phyloP scores from a whole-genome alignment of 2,888 invertebrate species.

The Girardia tigrina region DNA sequence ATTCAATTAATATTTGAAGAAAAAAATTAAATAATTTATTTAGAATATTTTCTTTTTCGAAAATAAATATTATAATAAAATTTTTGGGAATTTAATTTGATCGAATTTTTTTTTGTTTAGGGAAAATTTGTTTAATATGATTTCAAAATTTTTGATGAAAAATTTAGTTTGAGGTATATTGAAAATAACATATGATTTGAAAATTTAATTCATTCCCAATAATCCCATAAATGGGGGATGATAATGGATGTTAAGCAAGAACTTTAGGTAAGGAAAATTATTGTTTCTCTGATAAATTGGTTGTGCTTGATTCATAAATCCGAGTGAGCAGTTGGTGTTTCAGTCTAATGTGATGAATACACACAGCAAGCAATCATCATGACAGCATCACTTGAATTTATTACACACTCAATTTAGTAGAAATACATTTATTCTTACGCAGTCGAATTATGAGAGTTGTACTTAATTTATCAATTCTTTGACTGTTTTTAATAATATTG shows the following conservation, averaged over 20 bases:
- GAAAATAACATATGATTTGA: background rate
- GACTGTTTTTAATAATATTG: background rate
- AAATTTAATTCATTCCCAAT: background rate
- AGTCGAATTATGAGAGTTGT: constrained; percentile 14
- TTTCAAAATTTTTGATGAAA: background rate
- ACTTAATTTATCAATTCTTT: constrained; percentile 19
- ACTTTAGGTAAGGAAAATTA: background rate
- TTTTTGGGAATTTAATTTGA: too few relatives aligned
- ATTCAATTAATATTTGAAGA: background rate
- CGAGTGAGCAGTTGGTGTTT: background rate
- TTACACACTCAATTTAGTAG: constrained; percentile 16
- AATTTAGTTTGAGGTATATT: background rate
- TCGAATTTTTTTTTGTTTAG: too few relatives aligned
- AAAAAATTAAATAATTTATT: background rate
- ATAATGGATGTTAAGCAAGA: background rate
- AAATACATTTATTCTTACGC: constrained; percentile 13
- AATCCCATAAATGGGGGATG: constrained; percentile 12
- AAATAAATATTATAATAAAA: too few relatives aligned
- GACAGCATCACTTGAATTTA: background rate
- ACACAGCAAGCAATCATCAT: background rate
- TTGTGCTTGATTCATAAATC: background rate
- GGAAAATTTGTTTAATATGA: too few relatives aligned
- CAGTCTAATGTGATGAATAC: background rate
- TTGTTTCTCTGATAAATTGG: constrained; percentile 4
- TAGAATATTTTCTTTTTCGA: background rate